A percentile compares a stretch with the other conserved stretches of the same genome.
These are phyloP conservation scores for Rhinoderma darwinii DNA, from an alignment of 2,113 vertebrate species.

Conservation along the genomic window DNA sequence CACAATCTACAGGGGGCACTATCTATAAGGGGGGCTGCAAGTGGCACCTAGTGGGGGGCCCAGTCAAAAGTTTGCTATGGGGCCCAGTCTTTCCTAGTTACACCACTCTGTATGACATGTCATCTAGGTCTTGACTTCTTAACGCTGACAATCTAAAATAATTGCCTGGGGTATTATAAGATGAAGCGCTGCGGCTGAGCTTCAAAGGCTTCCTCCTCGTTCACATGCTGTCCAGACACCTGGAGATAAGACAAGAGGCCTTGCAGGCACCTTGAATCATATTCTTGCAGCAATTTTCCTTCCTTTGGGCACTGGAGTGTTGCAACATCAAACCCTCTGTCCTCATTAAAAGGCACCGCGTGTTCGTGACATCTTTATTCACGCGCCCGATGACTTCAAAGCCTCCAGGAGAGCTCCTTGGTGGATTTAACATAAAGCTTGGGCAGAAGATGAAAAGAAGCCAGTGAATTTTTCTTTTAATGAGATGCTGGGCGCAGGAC, in stretches of 20 bases:
- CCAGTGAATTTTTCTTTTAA: conserved; percentile 70
- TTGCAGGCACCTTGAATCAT: conserved; percentile 50
- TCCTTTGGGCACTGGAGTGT: conserved; percentile 70
- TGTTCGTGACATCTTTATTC: conserved; percentile 81
- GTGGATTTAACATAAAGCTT: conserved; percentile 77
- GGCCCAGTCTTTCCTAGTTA: too few relatives aligned
- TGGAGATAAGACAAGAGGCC: conserved; percentile 44
- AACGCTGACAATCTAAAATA: conserved; percentile 47
- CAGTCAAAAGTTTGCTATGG: too few relatives aligned
- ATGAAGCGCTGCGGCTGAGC: neutral
- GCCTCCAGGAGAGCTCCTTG: conserved; percentile 77
- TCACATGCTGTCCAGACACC: conserved; percentile 49
- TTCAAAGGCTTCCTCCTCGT: conserved; percentile 40
- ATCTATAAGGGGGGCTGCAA: too few relatives aligned
- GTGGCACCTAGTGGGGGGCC: too few relatives aligned
- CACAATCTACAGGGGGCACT: too few relatives aligned
- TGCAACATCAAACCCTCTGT: conserved; percentile 74
- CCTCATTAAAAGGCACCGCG: conserved; percentile 77
- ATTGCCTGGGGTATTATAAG: neutral
- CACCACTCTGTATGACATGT: conserved; percentile 25
- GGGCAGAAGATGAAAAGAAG: conserved; percentile 70
- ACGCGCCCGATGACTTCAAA: conserved; percentile 78
- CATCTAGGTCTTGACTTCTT: conserved; percentile 40
- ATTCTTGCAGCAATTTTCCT: conserved; percentile 63
- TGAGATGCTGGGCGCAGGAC: conserved; percentile 69